Base-by-base conservation (phyloP, 1,140 invertebrate genomes). In the Orussus abietinus region DNA sequence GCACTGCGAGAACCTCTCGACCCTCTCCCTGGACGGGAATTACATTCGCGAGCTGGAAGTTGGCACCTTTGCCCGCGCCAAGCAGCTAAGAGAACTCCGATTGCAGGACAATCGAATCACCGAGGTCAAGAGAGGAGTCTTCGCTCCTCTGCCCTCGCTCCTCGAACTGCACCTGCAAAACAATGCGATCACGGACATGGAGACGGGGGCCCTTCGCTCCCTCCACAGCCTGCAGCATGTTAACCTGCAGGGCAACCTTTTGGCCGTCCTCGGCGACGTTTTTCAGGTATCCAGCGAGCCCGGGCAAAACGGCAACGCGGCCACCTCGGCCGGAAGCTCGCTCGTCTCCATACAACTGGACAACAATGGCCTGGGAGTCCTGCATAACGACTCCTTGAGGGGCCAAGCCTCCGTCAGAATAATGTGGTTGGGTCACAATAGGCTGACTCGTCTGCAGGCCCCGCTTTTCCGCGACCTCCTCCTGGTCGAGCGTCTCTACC, bases 1-100 rank as follows among this genome's bases (percentile, higher is more conserved):
- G 38, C 76, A 80, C 46, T 90, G 86, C 59, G 74, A 75, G 29
- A 85, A 84, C 54, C 75, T 94, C 9, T 83, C 84, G 4, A 87
- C 88, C 3, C 72, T 98, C 21, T 95, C 89, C 48, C 69, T 97
- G 53, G 92, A 96, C 73, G 86, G 90, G 51, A 98, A 97, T 74
- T 81, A 83, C 65, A 88, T 98, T 29, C 76, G 77, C 4, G 82
- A 88, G 52, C 69, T 98, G 35, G 80, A 88, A 54, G 80, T 83
- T 5, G 85, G 85, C 14, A 83, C 86, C 47, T 94, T 95, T 63
- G 72, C 82, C 43, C 84, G 83, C 58, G 74, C 86, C 37, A 74
- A 79, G 25, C 80, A 82, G 47, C 65, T 94, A 26, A 78, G 82
- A 33, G 90, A 93, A 74, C 80, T 94, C n/a, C 76, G 90, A 28